These are phyloP conservation scores for Dryocosmus kuriphilus DNA, from an alignment of 2,888 invertebrate species.

Conservation along the genomic window DNA sequence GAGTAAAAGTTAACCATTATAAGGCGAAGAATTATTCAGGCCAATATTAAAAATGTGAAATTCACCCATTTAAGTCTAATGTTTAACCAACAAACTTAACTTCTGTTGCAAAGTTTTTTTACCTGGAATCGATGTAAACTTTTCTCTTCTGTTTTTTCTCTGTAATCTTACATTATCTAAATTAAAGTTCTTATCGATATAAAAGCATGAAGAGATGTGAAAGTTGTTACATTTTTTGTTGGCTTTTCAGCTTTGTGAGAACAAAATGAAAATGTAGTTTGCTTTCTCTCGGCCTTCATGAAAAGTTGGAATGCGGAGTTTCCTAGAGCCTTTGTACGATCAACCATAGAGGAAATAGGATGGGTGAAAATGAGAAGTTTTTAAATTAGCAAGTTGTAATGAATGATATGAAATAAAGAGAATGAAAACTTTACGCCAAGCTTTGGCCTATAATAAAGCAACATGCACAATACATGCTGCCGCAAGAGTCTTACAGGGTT, in stretches of 20 bases:
- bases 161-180: constrained; percentile 11
- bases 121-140: neutral
- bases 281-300: constrained; percentile 8
- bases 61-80: neutral
- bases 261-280: constrained; percentile 24
- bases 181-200: neutral
- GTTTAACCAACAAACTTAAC: neutral
- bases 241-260: neutral
- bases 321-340: neutral
- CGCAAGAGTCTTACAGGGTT: no score
- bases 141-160: neutral
- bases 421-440: constrained; percentile 47
- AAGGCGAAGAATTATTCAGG: neutral
- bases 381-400: constrained; percentile 55
- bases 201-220: neutral
- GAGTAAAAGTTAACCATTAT: no score
- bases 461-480: constrained; percentile 23
- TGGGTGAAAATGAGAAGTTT: constrained; percentile 47
- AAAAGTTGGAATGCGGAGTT: constrained; percentile 29
- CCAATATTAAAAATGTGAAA: neutral
- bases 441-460: constrained; percentile 20
- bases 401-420: constrained; percentile 51
- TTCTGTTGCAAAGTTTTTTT: neutral
- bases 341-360: constrained; percentile 13
- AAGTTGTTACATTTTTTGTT: neutral